Evolutionary conservation across 1,140 invertebrate genomes (phyloP).

Genomic region (Brachionus paranguensis): DNA sequence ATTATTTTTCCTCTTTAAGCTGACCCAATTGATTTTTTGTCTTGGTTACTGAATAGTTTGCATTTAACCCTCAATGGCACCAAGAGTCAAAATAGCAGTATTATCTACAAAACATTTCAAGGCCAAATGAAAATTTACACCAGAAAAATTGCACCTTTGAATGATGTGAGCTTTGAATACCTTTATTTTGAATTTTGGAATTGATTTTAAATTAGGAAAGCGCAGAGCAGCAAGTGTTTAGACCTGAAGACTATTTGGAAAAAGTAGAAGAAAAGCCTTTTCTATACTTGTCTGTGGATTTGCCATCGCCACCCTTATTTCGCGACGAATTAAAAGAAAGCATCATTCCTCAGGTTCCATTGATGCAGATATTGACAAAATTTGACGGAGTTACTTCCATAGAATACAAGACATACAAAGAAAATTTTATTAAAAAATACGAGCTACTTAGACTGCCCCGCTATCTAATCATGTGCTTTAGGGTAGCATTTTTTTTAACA

Average conservation of each 20-base stretch:
- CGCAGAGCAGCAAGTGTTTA: conserved; percentile 70
- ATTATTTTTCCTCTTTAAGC: conserved; percentile 59
- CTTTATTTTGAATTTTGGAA: background rate
- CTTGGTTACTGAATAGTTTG: conserved; percentile 88
- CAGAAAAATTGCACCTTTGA: conserved; percentile 84
- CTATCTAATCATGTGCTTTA: conserved; percentile 94
- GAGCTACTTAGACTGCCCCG: conserved; percentile 87
- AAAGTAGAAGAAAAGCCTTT: conserved; percentile 33
- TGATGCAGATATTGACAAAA: conserved; percentile 84
- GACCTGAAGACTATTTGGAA: conserved; percentile 73
- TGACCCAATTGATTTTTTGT: conserved; percentile 92
- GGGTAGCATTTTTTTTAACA: conserved; percentile 57
- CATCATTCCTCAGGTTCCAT: conserved; percentile 94
- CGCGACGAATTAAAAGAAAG: conserved; percentile 95
- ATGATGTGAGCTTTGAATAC: conserved; percentile 59
- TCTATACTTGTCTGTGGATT: conserved; percentile 87
- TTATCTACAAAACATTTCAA: conserved; percentile 89
- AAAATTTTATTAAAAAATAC: conserved; percentile 93
- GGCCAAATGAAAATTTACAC: conserved; percentile 91
- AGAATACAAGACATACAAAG: conserved; percentile 98
- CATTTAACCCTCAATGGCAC: conserved; percentile 66
- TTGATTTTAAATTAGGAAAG: conserved; percentile 62
- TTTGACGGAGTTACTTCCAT: conserved; percentile 92
- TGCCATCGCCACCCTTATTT: conserved; percentile 89
- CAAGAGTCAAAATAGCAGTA: conserved; percentile 57